Conservation (phyloP, 2,888 invertebrate genomes). For the Agrotis exclamationis region DNA sequence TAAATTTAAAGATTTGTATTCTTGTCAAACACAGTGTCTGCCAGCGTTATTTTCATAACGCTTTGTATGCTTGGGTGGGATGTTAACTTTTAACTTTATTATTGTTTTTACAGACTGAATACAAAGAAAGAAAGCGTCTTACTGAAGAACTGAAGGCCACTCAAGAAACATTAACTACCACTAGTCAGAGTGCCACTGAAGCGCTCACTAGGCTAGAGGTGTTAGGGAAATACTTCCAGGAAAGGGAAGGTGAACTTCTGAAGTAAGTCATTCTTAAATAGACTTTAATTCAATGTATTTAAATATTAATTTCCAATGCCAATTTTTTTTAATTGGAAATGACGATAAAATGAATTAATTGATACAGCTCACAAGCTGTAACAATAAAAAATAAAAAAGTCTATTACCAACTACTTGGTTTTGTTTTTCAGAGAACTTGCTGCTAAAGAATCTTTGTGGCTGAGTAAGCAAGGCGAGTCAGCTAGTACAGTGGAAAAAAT, state of each 20-base stretch:
- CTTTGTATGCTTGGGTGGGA: too few relatives aligned
- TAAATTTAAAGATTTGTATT: too few relatives aligned
- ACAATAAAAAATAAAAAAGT: too few relatives aligned
- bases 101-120: constrained; percentile 74
- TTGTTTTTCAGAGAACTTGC: constrained; percentile 94
- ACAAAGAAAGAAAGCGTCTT: constrained; percentile 80
- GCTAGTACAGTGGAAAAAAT: constrained; percentile 95
- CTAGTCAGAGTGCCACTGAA: constrained; percentile 91
- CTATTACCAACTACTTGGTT: too few relatives aligned
- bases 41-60: too few relatives aligned
- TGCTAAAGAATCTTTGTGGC: constrained; percentile 94
- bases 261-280: constrained; percentile 91
- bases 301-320: too few relatives aligned
- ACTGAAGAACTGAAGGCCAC: constrained; percentile 78
- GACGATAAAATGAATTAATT: too few relatives aligned
- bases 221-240: constrained; percentile 97
- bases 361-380: too few relatives aligned
- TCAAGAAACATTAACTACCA: constrained; percentile 77
- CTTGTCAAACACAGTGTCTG: too few relatives aligned
- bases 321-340: too few relatives aligned
- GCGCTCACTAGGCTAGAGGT: constrained; percentile 96
- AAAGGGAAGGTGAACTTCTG: constrained; percentile 96
- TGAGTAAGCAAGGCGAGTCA: constrained; percentile 95
- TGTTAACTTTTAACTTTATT: not conserved
- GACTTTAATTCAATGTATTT: too few relatives aligned